These are phyloP conservation scores for Stegodyphus dumicola DNA, from an alignment of 1,140 invertebrate genomes.

Conservation along the genomic window DNA sequence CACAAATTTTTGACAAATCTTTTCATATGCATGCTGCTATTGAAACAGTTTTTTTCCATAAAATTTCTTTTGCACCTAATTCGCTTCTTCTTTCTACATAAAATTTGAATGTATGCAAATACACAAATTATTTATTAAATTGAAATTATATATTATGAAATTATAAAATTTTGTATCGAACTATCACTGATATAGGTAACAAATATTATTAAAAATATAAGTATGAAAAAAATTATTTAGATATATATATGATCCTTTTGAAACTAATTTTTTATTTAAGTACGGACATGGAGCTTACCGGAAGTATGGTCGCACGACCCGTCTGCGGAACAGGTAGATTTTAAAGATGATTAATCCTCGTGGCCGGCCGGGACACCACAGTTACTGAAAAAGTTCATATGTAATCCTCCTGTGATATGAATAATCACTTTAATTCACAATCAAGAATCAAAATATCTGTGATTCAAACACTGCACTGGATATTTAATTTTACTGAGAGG, in stretches of 20 bases:
- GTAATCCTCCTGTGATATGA: conserved; percentile 3
- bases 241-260: too few species aligned
- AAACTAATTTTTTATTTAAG: background rate
- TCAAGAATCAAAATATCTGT: background rate
- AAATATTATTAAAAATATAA: background rate
- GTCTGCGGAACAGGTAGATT: conserved; percentile 32
- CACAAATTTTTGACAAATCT: too few species aligned
- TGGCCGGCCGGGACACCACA: background rate
- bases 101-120: too few species aligned
- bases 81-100: too few species aligned
- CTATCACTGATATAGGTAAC: too few species aligned
- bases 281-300: conserved; percentile 21
- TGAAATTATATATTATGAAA: too few species aligned
- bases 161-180: too few species aligned
- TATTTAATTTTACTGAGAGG: too few species aligned
- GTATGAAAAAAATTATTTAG: background rate
- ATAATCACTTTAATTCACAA: background rate
- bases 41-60: too few species aligned
- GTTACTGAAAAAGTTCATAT: background rate
- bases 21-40: too few species aligned
- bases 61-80: too few species aligned
- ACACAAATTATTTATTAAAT: too few species aligned
- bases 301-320: conserved; percentile 45
- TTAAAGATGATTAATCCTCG: conserved; percentile 39
- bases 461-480: background rate